phyloP scores from a whole-genome alignment of 2,888 invertebrate genomes.

The Tetranychus piercei region DNA sequence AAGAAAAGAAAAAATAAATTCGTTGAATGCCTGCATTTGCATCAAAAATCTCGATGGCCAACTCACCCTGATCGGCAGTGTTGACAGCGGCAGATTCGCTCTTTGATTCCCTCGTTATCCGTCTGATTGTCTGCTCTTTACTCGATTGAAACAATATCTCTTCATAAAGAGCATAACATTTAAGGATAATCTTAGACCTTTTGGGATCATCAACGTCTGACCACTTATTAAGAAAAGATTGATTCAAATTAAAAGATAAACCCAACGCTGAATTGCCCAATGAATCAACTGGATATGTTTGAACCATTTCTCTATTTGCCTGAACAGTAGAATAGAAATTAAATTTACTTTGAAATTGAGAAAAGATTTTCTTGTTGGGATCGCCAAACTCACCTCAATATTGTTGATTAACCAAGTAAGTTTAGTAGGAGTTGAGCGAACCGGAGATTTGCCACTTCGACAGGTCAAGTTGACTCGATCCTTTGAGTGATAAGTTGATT shows the following conservation, averaged over 20 bases:
- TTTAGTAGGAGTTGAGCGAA: neutral
- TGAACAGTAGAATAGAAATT: neutral
- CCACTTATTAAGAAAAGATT: neutral
- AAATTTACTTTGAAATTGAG: neutral
- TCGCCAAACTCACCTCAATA: neutral
- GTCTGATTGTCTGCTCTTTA: neutral
- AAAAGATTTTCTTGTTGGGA: neutral
- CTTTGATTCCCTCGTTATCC: neutral
- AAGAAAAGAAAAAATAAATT: neutral
- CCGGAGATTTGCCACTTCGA: neutral
- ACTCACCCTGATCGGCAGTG: neutral
- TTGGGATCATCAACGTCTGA: neutral
- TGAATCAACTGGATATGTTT: neutral
- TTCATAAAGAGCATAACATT: neutral
- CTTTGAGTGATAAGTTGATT: neutral
- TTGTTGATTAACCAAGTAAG: neutral
- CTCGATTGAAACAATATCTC: neutral
- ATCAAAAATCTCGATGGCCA: neutral
- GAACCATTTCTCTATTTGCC: neutral
- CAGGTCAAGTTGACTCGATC: neutral
- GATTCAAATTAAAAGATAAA: neutral
- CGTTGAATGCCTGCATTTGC: neutral
- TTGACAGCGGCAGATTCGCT: neutral
- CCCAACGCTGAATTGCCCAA: neutral
- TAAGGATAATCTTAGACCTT: neutral